Conservation (phyloP, 1,140 invertebrate species). For the Ostrea denselamellosa region DNA sequence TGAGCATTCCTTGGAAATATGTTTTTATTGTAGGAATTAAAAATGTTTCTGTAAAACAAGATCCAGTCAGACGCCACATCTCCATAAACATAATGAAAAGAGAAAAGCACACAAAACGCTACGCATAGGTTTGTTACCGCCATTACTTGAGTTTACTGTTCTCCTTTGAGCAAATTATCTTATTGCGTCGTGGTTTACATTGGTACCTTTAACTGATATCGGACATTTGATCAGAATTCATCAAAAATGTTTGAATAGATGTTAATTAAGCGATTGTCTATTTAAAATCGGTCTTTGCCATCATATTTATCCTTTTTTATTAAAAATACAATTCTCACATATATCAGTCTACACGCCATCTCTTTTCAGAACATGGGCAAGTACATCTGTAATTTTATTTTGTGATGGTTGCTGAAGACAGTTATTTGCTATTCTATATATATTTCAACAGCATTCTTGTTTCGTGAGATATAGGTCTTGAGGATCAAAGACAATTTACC, state of each 20-base stretch:
- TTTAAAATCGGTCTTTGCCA: background rate
- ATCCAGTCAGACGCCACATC: slow-evolving; percentile 42
- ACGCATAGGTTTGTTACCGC: background rate
- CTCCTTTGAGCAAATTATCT: background rate
- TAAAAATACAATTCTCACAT: no score
- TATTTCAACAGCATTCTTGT: no score
- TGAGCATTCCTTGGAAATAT: slow-evolving; percentile 46
- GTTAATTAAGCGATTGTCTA: background rate
- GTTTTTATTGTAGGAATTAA: slow-evolving; percentile 45
- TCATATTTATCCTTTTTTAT: background rate
- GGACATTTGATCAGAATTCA: background rate
- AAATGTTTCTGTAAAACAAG: slow-evolving; percentile 46
- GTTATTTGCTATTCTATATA: no score
- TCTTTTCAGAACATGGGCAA: no score
- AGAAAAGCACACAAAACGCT: background rate
- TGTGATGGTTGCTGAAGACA: no score
- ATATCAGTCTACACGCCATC: no score
- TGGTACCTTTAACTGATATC: slow-evolving; percentile 19
- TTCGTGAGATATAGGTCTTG: no score
- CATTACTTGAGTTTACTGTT: background rate
- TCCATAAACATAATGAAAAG: background rate
- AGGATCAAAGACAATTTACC: no score
- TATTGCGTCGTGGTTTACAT: background rate
- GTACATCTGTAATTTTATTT: no score
- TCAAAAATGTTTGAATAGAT: background rate